phyloP scores from a whole-genome alignment of 2,113 vertebrate species.

The Cololabis saira region DNA sequence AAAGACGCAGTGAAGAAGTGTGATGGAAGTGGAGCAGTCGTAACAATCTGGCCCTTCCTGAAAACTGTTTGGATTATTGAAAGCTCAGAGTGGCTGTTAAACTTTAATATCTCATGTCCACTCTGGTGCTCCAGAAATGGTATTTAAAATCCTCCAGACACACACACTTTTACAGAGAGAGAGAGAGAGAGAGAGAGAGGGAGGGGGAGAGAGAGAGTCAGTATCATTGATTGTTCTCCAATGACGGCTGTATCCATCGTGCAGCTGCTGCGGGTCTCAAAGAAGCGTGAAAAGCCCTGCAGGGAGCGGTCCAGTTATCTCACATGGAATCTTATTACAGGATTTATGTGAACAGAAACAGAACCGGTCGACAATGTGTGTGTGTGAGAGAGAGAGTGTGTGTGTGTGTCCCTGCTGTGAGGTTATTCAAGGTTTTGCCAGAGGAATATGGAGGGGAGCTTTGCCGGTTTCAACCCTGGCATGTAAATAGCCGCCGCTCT shows the following conservation, averaged over 20 bases:
- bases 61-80: background rate
- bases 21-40: too few relatives aligned
- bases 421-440: constrained; percentile 41
- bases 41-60: too few relatives aligned
- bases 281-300: constrained; percentile 50
- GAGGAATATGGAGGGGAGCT: constrained; percentile 28
- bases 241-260: constrained; percentile 32
- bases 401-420: constrained; percentile 25
- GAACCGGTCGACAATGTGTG: constrained; percentile 19
- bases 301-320: constrained; percentile 64
- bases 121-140: constrained; percentile 13
- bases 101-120: constrained; percentile 20
- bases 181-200: too few relatives aligned
- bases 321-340: constrained; percentile 69
- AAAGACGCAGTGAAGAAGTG: too few relatives aligned
- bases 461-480: constrained; percentile 28
- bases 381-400: constrained; percentile 3
- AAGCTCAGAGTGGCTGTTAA: constrained; percentile 7
- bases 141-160: constrained; percentile 14
- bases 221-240: constrained; percentile 62
- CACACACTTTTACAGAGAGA: background rate
- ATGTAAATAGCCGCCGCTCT: constrained; percentile 28
- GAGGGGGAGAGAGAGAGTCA: constrained; percentile 4
- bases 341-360: constrained; percentile 66
- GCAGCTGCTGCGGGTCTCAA: constrained; percentile 53